Conservation (phyloP, 2,888 invertebrate genomes). For the Labia minor region DNA sequence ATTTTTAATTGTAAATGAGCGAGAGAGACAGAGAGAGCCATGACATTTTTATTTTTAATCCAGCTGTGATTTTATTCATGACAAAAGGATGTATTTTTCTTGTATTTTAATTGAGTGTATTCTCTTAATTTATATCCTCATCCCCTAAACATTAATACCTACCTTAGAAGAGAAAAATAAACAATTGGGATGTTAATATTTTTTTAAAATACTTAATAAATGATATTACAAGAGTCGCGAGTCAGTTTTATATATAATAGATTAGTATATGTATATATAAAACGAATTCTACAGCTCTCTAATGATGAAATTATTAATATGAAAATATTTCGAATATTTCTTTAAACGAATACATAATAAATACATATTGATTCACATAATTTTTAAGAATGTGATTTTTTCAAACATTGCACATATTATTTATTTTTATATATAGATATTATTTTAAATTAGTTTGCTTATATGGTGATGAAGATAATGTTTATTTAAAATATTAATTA, state of each 20-base stretch:
- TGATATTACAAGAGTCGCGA: too few species aligned
- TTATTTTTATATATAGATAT: conserved; percentile 1
- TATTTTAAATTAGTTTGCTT: not conserved
- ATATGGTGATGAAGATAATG: not conserved
- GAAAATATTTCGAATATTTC: too few species aligned
- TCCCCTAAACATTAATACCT: too few species aligned
- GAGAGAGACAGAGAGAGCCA: not conserved
- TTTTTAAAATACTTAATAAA: too few species aligned
- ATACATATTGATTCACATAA: not conserved
- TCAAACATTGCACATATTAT: not conserved
- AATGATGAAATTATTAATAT: too few species aligned
- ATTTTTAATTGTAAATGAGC: too few species aligned
- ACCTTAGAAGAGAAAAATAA: too few species aligned
- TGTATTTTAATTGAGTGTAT: not conserved
- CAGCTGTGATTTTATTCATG: conserved; percentile 13
- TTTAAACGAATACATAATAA: too few species aligned
- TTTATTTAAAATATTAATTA: conserved; percentile 13
- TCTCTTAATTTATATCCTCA: not conserved
- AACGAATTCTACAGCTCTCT: too few species aligned
- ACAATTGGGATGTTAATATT: too few species aligned
- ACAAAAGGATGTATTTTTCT: not conserved
- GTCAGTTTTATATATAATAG: too few species aligned
- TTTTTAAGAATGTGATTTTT: not conserved
- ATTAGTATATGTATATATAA: too few species aligned
- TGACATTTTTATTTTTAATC: not conserved